Base-by-base conservation (phyloP, 2,113 vertebrate genomes). In the Phyllopteryx taeniolatus region DNA sequence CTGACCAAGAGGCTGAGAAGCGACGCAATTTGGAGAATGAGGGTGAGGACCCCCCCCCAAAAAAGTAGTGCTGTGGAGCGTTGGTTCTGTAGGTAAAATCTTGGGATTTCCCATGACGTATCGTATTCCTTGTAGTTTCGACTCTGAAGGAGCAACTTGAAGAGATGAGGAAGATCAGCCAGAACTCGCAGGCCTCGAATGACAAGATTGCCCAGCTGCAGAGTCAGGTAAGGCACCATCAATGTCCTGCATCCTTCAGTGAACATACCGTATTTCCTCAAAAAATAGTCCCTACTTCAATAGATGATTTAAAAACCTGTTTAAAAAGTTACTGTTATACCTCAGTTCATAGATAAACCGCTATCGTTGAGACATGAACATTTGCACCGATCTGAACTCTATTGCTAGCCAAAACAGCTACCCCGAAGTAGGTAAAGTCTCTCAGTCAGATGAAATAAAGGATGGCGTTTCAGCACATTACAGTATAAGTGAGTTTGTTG, bases 101-200 rank as follows among this genome's bases (percentile, higher is more conserved):
- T n/a, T 43, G 17, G 12, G 11, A 42, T 43, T 69, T 69, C 12
- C 57, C 44, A 2, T 14, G 14, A 35, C 33, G 13, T 68, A 9
- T 46, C 27, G 7, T 33, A 6, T 69, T 76, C 59, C 86, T 44
- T 87, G 68, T 79, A 99, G 98, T 96, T 78, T 96, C 95, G 53
- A 96, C 94, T n/a, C 90, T 98, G 84, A 99, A 96, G 84, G 98
- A 99, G 88, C 98, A 99, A 78, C 92, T 98, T 84, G 98, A 99
- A 91, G 95, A 98, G 77, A 90, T 98, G 90, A 95, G 93, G 91
- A 98, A 95, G 90, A 92, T 95, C 64, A 98, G 90, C 82, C 96
- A 98, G 72, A 96, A 95, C 91, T 97, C 96, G 13, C 97, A 98
- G 82, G 93, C 95, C 70, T 94, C 95, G 70, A 96, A 94, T 88